Evolutionary conservation across 2,888 invertebrate species (phyloP).

Genomic region (Tenodera sinensis): DNA sequence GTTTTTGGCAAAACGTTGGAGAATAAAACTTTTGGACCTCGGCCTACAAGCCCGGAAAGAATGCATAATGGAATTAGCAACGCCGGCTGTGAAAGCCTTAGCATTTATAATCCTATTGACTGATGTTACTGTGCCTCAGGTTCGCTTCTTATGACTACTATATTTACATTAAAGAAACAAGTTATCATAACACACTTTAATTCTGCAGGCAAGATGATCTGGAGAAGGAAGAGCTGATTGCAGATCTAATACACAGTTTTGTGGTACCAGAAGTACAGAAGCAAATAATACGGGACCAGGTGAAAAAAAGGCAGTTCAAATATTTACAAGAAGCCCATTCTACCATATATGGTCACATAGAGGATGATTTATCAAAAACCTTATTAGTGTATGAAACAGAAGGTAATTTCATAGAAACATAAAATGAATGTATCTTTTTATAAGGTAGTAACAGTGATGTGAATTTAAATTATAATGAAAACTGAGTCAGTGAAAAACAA

Average conservation of each 20-base stretch:
- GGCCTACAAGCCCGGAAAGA: no score
- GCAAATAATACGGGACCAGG: conserved; percentile 43
- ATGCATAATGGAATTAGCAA: no score
- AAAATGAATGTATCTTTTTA: not conserved
- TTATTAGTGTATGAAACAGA: not conserved
- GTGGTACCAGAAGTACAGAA: conserved; percentile 55
- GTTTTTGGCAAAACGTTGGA: no score
- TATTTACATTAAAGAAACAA: not conserved
- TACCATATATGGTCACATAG: conserved; percentile 38
- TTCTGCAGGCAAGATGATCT: conserved; percentile 39
- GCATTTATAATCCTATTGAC: no score
- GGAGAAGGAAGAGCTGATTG: conserved; percentile 55
- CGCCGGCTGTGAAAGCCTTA: no score
- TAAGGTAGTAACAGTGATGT: no score
- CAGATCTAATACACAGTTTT: conserved; percentile 57
- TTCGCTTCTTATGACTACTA: no score
- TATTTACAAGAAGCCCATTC: conserved; percentile 46
- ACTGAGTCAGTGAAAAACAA: no score
- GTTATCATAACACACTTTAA: not conserved
- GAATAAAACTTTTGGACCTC: no score
- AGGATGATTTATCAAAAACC: not conserved
- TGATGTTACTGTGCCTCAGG: no score
- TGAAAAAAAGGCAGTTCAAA: conserved; percentile 43
- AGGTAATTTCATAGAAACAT: not conserved
- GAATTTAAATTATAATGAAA: no score